Evolutionary conservation across 2,888 invertebrate genomes (phyloP).

Genomic region (Cacoxenus indagator): DNA sequence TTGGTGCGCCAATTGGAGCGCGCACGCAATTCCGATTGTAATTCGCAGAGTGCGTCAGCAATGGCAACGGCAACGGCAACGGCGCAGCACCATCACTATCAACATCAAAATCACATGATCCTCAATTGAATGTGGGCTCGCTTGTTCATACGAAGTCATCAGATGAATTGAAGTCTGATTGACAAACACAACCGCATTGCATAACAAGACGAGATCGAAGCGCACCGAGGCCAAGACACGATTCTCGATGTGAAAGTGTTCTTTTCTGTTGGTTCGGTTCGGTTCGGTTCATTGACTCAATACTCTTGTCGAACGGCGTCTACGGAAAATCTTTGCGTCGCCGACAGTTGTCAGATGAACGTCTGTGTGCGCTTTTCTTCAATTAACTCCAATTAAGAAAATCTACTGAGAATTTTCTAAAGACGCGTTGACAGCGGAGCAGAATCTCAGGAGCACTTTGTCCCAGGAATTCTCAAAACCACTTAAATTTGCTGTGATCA

Average conservation of each 20-base stretch:
- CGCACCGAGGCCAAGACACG: no score
- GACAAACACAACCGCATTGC: background rate
- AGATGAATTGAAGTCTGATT: background rate
- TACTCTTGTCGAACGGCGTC: background rate
- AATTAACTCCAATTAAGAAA: conserved; percentile 14
- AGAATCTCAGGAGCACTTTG: background rate
- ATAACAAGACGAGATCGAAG: background rate
- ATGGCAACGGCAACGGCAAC: no score
- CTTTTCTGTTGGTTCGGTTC: no score
- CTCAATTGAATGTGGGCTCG: background rate
- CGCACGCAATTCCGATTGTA: background rate
- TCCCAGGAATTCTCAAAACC: no score
- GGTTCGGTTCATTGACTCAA: background rate
- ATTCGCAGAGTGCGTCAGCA: background rate
- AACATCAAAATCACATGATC: background rate
- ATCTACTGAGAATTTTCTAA: background rate
- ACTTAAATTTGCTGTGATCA: no score
- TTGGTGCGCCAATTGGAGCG: conserved; percentile 8
- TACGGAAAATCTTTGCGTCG: background rate
- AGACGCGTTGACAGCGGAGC: background rate
- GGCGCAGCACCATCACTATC: no score
- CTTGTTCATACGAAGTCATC: background rate
- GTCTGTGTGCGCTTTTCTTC: background rate
- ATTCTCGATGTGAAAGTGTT: no score
- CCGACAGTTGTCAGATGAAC: background rate